phyloP scores from a whole-genome alignment of 1,140 invertebrate genomes.

The Stratiolaelaps scimitus region DNA sequence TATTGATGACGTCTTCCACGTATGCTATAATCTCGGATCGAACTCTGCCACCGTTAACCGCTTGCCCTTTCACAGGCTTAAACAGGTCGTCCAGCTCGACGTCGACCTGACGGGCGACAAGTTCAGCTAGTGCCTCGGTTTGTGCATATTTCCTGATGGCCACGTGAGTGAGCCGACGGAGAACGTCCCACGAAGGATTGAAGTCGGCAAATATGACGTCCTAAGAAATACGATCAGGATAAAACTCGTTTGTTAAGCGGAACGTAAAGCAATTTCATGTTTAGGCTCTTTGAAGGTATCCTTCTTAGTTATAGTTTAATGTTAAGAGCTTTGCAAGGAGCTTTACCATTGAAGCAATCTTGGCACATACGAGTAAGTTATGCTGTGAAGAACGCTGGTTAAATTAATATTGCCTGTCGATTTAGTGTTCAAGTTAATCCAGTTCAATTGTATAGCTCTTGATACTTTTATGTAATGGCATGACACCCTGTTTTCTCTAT shows the following conservation, averaged over 20 bases:
- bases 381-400: neutral
- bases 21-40: neutral
- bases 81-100: neutral
- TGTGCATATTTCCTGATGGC: neutral
- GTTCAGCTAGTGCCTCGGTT: neutral
- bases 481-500: neutral
- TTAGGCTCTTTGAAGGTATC: no score
- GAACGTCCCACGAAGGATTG: neutral
- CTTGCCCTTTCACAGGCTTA: neutral
- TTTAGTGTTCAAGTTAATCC: neutral
- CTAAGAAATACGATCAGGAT: neutral
- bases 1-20: neutral
- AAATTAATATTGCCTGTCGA: slow-evolving; percentile 1
- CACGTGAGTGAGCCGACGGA: neutral
- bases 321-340: no score
- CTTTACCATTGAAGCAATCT: no score
- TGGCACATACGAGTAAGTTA: no score
- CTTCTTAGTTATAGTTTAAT: no score
- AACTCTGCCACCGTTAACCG: neutral
- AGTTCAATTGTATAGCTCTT: neutral
- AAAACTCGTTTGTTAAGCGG: neutral
- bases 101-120: neutral
- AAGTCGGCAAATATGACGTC: slow-evolving; percentile 1
- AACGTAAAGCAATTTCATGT: neutral
- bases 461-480: neutral